phyloP scores from a whole-genome alignment of 2,888 invertebrate genomes.

The Drosophila leonis region DNA sequence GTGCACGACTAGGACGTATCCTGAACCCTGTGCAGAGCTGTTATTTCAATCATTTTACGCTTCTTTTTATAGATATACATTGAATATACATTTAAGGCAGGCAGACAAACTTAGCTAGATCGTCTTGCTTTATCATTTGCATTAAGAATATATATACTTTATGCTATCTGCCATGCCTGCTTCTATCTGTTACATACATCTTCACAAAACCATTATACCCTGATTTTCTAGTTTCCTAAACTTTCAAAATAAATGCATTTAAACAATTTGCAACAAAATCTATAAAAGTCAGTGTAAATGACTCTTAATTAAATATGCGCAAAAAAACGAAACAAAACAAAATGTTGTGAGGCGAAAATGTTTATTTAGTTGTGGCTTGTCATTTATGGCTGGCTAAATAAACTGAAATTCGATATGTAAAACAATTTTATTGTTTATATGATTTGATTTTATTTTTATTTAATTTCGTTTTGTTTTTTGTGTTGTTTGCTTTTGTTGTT shows the following conservation, averaged over 20 bases:
- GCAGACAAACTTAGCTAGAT: no score
- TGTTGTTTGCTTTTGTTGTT: neutral
- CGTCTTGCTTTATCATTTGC: no score
- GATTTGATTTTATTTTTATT: slow-evolving; percentile 1
- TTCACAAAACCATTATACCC: neutral
- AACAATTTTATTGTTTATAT: slow-evolving; percentile 30
- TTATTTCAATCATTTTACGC: no score
- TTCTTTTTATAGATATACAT: no score
- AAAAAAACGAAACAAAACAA: slow-evolving; percentile 1
- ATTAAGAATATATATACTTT: neutral
- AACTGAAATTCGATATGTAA: slow-evolving; percentile 40
- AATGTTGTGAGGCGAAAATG: slow-evolving; percentile 16
- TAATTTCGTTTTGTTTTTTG: neutral
- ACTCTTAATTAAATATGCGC: slow-evolving; percentile 57
- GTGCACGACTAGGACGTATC: neutral
- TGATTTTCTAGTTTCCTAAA: neutral
- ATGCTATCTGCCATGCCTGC: neutral
- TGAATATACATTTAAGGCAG: no score
- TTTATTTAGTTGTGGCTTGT: slow-evolving; percentile 44
- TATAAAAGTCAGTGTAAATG: slow-evolving; percentile 14
- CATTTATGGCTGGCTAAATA: slow-evolving; percentile 63
- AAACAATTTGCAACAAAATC: slow-evolving; percentile 1
- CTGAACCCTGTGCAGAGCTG: no score
- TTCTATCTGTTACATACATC: neutral
- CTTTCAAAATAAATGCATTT: neutral